phyloP scores from a whole-genome alignment of 2,888 invertebrate genomes.

The Dioctria rufipes region DNA sequence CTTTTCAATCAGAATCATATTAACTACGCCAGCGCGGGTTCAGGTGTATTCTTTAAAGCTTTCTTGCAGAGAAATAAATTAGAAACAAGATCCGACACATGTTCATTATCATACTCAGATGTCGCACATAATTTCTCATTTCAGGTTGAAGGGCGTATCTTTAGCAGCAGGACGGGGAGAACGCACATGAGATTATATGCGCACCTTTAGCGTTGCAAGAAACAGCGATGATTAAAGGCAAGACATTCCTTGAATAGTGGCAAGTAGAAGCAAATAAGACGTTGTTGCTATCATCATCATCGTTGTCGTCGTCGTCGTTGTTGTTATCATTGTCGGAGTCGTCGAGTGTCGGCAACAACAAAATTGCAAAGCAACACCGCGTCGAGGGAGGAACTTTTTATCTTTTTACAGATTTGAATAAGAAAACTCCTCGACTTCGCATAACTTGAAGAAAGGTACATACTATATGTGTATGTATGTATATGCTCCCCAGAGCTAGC shows the following conservation, averaged over 20 bases:
- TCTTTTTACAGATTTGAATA: constrained; percentile 46
- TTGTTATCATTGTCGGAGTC: neutral
- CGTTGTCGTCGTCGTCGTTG: constrained; percentile 3
- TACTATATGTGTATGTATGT: neutral
- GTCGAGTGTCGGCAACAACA: neutral
- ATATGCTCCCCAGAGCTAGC: neutral
- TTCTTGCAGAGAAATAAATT: constrained; percentile 30
- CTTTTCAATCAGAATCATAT: neutral
- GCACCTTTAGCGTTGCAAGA: constrained; percentile 29
- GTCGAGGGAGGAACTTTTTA: constrained; percentile 21
- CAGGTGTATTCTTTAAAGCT: neutral
- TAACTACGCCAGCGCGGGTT: neutral
- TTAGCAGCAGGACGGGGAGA: neutral
- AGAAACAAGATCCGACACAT: constrained; percentile 44
- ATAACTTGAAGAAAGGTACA: constrained; percentile 14
- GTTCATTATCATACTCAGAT: constrained; percentile 48
- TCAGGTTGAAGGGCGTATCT: constrained; percentile 16
- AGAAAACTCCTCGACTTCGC: constrained; percentile 39
- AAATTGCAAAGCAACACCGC: constrained; percentile 26
- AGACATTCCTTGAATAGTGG: constrained; percentile 43
- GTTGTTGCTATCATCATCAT: constrained; percentile 5
- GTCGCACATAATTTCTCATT: constrained; percentile 51
- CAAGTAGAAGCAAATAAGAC: constrained; percentile 47
- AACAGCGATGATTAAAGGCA: constrained; percentile 43
- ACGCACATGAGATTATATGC: constrained; percentile 11